A percentile compares a stretch with the other conserved stretches of the same genome.
Conservation (phyloP, 2,797 vertebrate species). For the Micromesistius poutassou region DNA sequence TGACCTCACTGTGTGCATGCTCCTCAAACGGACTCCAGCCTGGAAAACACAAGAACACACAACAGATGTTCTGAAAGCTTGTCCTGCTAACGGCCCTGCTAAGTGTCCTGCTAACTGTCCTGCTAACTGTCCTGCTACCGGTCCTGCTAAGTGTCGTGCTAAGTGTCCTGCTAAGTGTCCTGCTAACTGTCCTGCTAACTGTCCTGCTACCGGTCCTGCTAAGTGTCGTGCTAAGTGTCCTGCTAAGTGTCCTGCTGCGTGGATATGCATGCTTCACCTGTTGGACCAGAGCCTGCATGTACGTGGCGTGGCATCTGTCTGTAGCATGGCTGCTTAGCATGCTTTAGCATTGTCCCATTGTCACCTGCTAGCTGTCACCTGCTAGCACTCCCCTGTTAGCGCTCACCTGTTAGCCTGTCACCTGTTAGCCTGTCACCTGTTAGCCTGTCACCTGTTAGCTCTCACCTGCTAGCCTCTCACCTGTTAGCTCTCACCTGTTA, state of each 20-base stretch:
- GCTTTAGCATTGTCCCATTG: conserved; percentile 16
- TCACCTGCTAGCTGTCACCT: conserved; percentile 12
- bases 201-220: too few relatives aligned
- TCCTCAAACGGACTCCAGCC: not conserved
- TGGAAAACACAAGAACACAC: not conserved
- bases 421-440: conserved; percentile 14
- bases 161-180: too few relatives aligned
- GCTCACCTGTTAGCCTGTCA: not conserved
- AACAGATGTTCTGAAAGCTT: not conserved
- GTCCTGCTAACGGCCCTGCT: too few relatives aligned
- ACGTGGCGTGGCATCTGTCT: not conserved
- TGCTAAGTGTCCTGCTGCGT: not conserved
- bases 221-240: too few relatives aligned
- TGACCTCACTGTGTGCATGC: not conserved
- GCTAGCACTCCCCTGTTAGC: conserved; percentile 15
- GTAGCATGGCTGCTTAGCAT: conserved; percentile 24
- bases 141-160: too few relatives aligned
- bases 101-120: too few relatives aligned
- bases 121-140: too few relatives aligned
- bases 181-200: too few relatives aligned
- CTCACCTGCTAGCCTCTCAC: conserved; percentile 15
- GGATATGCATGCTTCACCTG: conserved; percentile 27
- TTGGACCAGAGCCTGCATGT: conserved; percentile 20
- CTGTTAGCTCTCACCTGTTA: not conserved
- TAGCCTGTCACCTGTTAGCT: conserved; percentile 10